Evolutionary conservation across 2,888 invertebrate genomes (phyloP), one percentile per base, ranked within the genome.

Genomic region (Ctena decussata): DNA sequence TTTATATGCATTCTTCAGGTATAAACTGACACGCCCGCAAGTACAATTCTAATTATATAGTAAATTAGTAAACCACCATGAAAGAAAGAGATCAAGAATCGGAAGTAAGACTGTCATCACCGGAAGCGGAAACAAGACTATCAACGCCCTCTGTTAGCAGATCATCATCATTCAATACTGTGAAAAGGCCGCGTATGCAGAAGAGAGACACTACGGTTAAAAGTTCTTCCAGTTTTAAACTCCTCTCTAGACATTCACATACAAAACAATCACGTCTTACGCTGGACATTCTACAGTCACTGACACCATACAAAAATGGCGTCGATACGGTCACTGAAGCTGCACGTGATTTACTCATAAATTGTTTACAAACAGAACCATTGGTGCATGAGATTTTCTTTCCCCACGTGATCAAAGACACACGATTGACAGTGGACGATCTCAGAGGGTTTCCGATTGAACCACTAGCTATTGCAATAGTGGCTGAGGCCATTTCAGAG

Each of bases 371-470:
- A 86, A 87, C 86, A 49, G 92, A 94, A 81, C 84, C 90, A 1
- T 84, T 88, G 44, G 94, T 95, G n/a, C 92, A 89, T 69, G 91
- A 90, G 44, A 79, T 91, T 18, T 95, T 95, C 89, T 95, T 95
- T 82, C 91, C 93, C 18, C 83, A 90, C n/a, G 90, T 92, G 44
- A 76, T 84, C n/a, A 79, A 85, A 11, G 92, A 94, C 70, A 82
- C 86, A 1, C 75, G 85, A 71, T 80, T 91, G 18, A 77, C 86
- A 8, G 72, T 83, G 37, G 85, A 91, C 24, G 93, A 92, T 57
- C 82, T 89, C 5, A 73, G 91, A 74, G 87, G 87, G 35, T 95
- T 95, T 82, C 93, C 94, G 77, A 90, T 94, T 80, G 90, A 92
- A n/a, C 90, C 89, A 49, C 87, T 94, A 53, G 91, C 94, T 12